These are phyloP conservation scores for Mixornis gularis DNA, from an alignment of 2,113 vertebrate genomes.

Conservation along the genomic window DNA sequence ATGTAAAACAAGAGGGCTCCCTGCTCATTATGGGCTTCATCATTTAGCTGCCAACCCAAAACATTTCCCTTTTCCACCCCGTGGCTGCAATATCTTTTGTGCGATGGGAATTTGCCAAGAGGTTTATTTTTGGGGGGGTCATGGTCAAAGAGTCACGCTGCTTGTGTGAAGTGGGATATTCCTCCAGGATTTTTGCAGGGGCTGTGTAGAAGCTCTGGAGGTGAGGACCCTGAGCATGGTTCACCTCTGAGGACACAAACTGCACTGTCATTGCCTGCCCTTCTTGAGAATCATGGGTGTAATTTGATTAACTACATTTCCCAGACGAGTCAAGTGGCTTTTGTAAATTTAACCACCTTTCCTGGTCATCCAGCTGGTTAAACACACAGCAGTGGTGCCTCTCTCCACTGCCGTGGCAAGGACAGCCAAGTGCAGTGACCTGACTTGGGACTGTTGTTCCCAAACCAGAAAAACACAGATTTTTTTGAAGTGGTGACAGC, in stretches of 20 bases:
- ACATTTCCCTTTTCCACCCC: not conserved
- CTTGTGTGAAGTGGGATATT: not conserved
- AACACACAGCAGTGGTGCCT: not conserved
- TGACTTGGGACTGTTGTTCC: not conserved
- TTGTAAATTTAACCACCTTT: not conserved
- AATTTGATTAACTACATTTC: not conserved
- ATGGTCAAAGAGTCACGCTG: not conserved
- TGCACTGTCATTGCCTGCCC: not conserved
- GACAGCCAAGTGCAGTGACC: not conserved
- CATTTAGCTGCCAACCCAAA: constrained; percentile 36
- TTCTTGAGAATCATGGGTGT: not conserved
- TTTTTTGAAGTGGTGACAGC: not conserved
- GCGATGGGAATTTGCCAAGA: not conserved
- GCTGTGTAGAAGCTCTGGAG: not conserved
- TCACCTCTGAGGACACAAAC: not conserved
- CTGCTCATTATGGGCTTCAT: constrained; percentile 17
- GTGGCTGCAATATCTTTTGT: not conserved
- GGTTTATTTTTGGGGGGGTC: not conserved
- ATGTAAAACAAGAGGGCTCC: constrained; percentile 44
- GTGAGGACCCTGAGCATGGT: not conserved
- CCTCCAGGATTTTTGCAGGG: not conserved
- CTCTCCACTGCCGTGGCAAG: not conserved
- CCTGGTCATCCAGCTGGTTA: not conserved
- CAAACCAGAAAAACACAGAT: not conserved
- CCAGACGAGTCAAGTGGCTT: not conserved